Evolutionary conservation across 2,113 vertebrate genomes (phyloP).

Genomic region (Cyprinodon variegatus): DNA sequence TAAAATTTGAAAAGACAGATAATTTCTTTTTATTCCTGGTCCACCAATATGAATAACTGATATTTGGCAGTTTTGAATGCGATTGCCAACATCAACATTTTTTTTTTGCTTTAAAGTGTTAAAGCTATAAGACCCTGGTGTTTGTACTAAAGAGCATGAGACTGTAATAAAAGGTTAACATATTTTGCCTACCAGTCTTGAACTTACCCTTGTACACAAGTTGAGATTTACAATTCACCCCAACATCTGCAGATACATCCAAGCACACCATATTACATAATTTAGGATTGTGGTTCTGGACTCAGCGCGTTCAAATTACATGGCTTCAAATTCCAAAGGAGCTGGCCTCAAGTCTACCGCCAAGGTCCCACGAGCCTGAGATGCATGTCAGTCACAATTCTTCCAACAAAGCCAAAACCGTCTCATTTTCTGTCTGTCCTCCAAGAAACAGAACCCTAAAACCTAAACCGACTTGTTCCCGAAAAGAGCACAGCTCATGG

Average conservation of each 20-base stretch:
- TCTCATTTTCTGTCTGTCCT: slow-evolving; percentile 34
- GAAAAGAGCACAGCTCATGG: neutral
- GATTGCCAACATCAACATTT: neutral
- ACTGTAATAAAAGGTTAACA: neutral
- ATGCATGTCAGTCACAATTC: slow-evolving; percentile 60
- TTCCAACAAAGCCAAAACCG: slow-evolving; percentile 45
- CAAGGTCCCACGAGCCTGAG: slow-evolving; percentile 50
- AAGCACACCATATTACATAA: slow-evolving; percentile 70
- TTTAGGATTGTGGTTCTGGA: slow-evolving; percentile 71
- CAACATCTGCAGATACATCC: slow-evolving; percentile 37
- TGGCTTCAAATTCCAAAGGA: slow-evolving; percentile 69
- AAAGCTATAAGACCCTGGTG: neutral
- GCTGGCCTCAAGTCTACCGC: slow-evolving; percentile 38
- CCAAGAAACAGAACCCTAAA: slow-evolving; percentile 52
- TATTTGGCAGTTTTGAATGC: neutral
- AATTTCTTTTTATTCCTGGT: neutral
- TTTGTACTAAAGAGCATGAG: neutral
- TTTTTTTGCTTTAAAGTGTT: neutral
- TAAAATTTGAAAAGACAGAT: neutral
- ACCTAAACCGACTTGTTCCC: slow-evolving; percentile 8
- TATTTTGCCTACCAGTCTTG: neutral
- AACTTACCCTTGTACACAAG: neutral
- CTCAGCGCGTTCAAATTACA: slow-evolving; percentile 74
- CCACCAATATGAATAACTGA: neutral
- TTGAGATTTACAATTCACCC: slow-evolving; percentile 34